A percentile compares a stretch with the other conserved stretches of the same genome.
phyloP scores from a whole-genome alignment of 2,888 invertebrate species.

The Crepidodera aurea region DNA sequence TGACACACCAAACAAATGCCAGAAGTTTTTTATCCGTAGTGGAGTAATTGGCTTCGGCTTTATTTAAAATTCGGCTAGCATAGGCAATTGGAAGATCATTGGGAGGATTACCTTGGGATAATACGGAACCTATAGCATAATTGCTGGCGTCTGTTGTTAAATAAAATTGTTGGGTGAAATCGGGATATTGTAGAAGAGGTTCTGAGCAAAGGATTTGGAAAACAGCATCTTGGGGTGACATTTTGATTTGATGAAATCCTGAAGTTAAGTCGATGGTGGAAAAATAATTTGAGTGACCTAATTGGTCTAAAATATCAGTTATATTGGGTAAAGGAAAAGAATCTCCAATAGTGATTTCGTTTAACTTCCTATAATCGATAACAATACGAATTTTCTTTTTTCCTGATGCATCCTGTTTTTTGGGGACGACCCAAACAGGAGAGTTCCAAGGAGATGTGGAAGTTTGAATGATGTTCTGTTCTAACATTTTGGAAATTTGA shows the following conservation, averaged over 20 bases:
- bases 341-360: slow-evolving; percentile 9
- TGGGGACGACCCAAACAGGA: slow-evolving; percentile 23
- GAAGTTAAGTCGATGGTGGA: slow-evolving; percentile 16
- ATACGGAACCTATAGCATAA: slow-evolving; percentile 38
- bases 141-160: slow-evolving; percentile 55
- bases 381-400: slow-evolving; percentile 6
- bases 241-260: slow-evolving; percentile 23
- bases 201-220: slow-evolving; percentile 36
- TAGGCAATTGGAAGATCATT: slow-evolving; percentile 55
- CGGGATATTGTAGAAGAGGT: slow-evolving; percentile 46
- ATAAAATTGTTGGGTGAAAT: slow-evolving; percentile 48
- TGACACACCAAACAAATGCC: slow-evolving; percentile 51
- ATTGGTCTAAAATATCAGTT: slow-evolving; percentile 12
- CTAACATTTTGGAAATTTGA: slow-evolving; percentile 29
- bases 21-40: slow-evolving; percentile 56
- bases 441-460: slow-evolving; percentile 16
- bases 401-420: slow-evolving; percentile 11
- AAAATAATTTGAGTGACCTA: slow-evolving; percentile 20
- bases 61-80: slow-evolving; percentile 51
- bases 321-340: slow-evolving; percentile 15
- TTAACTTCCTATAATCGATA: slow-evolving; percentile 20
- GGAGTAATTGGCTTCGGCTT: slow-evolving; percentile 53
- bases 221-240: slow-evolving; percentile 14
- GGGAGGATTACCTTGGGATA: slow-evolving; percentile 45
- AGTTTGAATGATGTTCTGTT: slow-evolving; percentile 25